These are phyloP conservation scores for Drosophila bifasciata DNA, from an alignment of 1,140 invertebrate species.

Conservation along the genomic window DNA sequence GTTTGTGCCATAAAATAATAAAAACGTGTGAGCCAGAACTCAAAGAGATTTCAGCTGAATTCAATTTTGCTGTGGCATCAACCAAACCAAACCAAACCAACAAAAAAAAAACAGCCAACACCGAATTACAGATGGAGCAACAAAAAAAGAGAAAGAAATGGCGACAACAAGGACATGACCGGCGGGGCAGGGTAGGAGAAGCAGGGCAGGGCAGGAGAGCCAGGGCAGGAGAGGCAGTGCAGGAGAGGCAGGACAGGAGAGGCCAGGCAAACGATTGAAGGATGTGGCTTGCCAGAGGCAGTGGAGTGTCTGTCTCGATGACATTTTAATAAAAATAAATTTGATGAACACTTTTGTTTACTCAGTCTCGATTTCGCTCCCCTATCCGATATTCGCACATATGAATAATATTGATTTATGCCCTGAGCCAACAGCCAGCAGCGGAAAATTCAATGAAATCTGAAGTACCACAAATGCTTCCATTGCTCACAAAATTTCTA, in stretches of 20 bases:
- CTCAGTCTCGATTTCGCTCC: constrained; percentile 20
- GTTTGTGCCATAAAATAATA: constrained; percentile 74
- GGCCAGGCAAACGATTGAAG: constrained; percentile 13
- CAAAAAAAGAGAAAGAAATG: too few species aligned
- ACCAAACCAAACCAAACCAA: too few species aligned
- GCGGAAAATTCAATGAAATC: too few species aligned
- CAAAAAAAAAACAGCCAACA: constrained; percentile 7
- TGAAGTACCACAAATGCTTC: too few species aligned
- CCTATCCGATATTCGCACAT: constrained; percentile 22
- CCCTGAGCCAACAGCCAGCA: too few species aligned
- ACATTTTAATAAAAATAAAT: constrained; percentile 75
- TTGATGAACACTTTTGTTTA: constrained; percentile 68
- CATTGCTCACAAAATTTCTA: neutral
- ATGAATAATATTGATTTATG: constrained; percentile 30
- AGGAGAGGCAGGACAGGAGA: too few species aligned
- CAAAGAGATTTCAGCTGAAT: constrained; percentile 74
- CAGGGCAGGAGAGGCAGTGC: too few species aligned
- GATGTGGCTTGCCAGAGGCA: neutral
- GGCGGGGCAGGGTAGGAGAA: constrained; percentile 25
- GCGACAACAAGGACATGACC: constrained; percentile 56
- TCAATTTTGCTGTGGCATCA: constrained; percentile 66
- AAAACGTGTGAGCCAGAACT: constrained; percentile 64
- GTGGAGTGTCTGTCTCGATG: constrained; percentile 42
- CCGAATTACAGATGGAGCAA: constrained; percentile 7
- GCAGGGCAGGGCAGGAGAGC: neutral